A percentile compares a stretch with the other conserved stretches of the same genome.
phyloP scores from a whole-genome alignment of 2,888 invertebrate species.

The Ellobium chinense region DNA sequence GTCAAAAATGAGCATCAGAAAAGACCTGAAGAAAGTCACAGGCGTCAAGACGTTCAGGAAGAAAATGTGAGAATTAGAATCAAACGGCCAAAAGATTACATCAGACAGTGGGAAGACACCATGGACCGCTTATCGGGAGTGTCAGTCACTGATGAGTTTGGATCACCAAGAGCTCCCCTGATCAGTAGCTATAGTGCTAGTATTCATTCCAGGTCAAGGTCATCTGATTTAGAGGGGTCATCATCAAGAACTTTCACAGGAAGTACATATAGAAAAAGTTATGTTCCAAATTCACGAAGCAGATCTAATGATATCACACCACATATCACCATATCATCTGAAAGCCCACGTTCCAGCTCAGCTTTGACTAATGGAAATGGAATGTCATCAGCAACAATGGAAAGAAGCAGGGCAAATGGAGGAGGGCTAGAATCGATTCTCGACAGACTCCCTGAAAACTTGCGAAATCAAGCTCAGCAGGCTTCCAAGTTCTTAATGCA shows the following conservation, averaged over 20 bases:
- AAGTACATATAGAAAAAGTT: background rate
- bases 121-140: constrained; percentile 53
- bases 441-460: background rate
- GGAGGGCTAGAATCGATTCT: background rate
- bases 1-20: background rate
- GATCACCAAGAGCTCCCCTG: constrained; percentile 23
- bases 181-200: constrained; percentile 29
- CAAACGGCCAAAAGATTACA: constrained; percentile 55
- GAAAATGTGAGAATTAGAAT: constrained; percentile 45
- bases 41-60: constrained; percentile 8
- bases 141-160: constrained; percentile 28
- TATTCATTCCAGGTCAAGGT: constrained; percentile 10
- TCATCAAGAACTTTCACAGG: background rate
- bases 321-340: background rate
- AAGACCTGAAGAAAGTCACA: background rate
- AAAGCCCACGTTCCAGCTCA: background rate
- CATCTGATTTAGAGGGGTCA: background rate
- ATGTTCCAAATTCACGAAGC: background rate
- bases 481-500: constrained; percentile 10
- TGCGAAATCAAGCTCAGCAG: background rate
- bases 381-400: background rate
- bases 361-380: background rate
- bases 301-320: constrained; percentile 8
- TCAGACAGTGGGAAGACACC: constrained; percentile 54
- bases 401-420: background rate